Evolutionary conservation across 2,797 vertebrate species (phyloP), one percentile per base, ranked within the genome.

Genomic region (Mormyrops attenuatus): DNA sequence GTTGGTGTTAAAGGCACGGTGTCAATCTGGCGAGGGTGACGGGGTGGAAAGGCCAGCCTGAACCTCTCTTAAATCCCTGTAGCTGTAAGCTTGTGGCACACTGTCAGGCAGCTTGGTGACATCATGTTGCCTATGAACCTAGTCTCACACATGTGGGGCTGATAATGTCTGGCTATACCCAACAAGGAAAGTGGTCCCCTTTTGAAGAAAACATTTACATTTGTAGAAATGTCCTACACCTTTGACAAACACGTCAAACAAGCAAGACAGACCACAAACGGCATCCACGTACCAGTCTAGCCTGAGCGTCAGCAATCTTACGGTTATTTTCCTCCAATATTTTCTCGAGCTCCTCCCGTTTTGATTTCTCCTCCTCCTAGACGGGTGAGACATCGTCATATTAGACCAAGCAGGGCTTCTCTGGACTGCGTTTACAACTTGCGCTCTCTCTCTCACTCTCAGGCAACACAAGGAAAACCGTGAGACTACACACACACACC

Each of bases 311-410:
- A 26, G 98, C 98, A 91, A 99, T 99, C 97, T 99, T 99, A 96
- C 97, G 97, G 96, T 99, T 99, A 98, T 99, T 99, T 95, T 99
- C 98, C 96, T 99, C 98, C 94, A 99, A 95, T 96, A 99, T 99
- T 97, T 97, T 97, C 95, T 99, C 98, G 93, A 99, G 96, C 91
- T 99, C 98, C 96, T 98, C 98, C 95, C 99, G 97, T 95, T 99
- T 99, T 93, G 97, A 98, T 95, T 98, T 98, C 94, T 99, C 98
- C 97, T 99, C 98, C 95, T 99, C 98, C 98, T 99, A 97, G 94
- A 98, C 69, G 97, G 97, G 96, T 95, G 97, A 99, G 96, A 98
- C 93, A 96, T 94, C 93, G 94, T 90, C 90, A 98, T 97, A 96
- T 99, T 98, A 99, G 97, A 94, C 95, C 94, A 93, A 91, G 94